These are phyloP conservation scores for Syndactyla subalaris DNA, from an alignment of 2,797 vertebrate genomes.

Conservation along the genomic window DNA sequence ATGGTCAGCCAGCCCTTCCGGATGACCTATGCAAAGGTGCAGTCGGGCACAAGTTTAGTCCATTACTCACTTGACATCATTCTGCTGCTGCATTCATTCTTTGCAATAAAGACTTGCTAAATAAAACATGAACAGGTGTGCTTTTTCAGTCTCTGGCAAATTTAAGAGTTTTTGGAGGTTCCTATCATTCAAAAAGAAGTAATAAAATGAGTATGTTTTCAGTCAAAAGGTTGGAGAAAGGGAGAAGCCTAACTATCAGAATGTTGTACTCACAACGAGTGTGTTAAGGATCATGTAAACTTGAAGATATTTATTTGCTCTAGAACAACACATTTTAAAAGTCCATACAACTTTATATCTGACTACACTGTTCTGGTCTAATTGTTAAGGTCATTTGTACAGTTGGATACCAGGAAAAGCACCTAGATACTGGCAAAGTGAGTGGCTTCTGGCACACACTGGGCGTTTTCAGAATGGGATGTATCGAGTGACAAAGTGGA, in stretches of 20 bases:
- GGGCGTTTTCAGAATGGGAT: neutral
- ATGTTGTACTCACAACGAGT: neutral
- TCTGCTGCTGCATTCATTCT: neutral
- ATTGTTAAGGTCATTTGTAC: neutral
- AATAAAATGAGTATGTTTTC: neutral
- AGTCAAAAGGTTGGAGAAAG: neutral
- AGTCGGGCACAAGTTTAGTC: slow-evolving; percentile 54
- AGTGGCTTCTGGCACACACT: neutral
- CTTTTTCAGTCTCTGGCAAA: slow-evolving; percentile 14
- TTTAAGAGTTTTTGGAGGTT: neutral
- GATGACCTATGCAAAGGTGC: slow-evolving; percentile 84
- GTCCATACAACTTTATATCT: neutral
- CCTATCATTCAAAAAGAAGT: neutral
- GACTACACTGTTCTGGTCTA: neutral
- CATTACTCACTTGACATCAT: neutral
- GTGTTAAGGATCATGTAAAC: neutral
- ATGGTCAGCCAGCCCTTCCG: slow-evolving; percentile 93
- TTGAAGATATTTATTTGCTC: neutral
- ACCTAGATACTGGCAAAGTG: neutral
- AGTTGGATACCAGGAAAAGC: neutral
- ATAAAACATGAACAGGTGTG: neutral
- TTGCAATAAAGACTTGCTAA: neutral
- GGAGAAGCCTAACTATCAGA: neutral
- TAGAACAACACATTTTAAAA: neutral
- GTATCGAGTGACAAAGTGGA: neutral